Evolutionary conservation across 2,113 vertebrate species (phyloP).

Genomic region (Eubucco bourcierii): DNA sequence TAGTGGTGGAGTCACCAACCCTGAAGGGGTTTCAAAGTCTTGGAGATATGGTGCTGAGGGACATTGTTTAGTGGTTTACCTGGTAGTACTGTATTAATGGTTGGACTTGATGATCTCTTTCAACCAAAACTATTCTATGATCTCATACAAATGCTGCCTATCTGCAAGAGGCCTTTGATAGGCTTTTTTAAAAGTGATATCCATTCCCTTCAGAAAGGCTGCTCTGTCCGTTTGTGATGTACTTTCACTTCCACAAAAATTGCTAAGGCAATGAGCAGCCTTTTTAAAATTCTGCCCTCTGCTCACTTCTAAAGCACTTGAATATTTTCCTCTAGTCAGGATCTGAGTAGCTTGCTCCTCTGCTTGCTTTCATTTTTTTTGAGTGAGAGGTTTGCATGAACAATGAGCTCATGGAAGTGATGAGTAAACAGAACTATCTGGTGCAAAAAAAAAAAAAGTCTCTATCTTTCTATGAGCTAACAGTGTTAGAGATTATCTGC

Average conservation of each 20-base stretch:
- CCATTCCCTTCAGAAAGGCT: slow-evolving; percentile 25
- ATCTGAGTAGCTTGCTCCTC: neutral
- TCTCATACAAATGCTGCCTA: neutral
- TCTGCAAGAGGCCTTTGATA: neutral
- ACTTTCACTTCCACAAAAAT: slow-evolving; percentile 24
- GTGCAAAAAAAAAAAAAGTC: neutral
- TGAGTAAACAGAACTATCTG: slow-evolving; percentile 24
- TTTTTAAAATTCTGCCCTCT: slow-evolving; percentile 37
- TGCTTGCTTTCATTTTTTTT: slow-evolving; percentile 9
- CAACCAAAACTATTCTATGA: too few species aligned
- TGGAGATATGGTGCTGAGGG: too few species aligned
- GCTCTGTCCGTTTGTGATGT: slow-evolving; percentile 21
- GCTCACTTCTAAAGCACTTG: slow-evolving; percentile 10
- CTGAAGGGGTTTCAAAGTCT: too few species aligned
- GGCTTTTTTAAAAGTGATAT: slow-evolving; percentile 33
- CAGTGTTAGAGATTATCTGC: neutral
- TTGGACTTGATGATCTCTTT: too few species aligned
- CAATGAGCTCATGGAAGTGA: neutral
- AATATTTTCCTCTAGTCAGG: slow-evolving; percentile 9
- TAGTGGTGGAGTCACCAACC: too few species aligned
- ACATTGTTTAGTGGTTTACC: too few species aligned
- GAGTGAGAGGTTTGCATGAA: slow-evolving; percentile 6
- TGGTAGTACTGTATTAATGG: too few species aligned
- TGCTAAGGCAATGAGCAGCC: slow-evolving; percentile 47
- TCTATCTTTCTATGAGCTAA: neutral